Evolutionary conservation across 2,888 invertebrate species (phyloP).

Genomic region (Automeris io): DNA sequence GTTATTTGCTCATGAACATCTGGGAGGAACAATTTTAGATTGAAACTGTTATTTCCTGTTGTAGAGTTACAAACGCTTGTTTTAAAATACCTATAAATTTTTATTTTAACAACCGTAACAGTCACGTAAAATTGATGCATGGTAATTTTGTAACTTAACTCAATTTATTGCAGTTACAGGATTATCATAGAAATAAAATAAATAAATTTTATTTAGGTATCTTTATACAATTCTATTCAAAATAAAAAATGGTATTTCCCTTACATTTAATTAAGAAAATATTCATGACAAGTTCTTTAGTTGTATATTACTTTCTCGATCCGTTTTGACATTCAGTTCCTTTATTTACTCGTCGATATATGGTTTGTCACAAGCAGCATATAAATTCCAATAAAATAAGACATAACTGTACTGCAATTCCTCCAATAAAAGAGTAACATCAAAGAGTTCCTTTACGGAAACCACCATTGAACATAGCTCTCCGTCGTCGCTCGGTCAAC

Average conservation of each 20-base stretch:
- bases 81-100: too few relatives aligned
- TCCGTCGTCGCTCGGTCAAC: slow-evolving; percentile 6
- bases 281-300: too few relatives aligned
- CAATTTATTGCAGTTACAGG: too few relatives aligned
- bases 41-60: slow-evolving; percentile 50
- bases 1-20: slow-evolving; percentile 70
- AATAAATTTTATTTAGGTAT: too few relatives aligned
- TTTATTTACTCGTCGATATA: slow-evolving; percentile 40
- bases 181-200: too few relatives aligned
- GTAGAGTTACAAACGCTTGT: slow-evolving; percentile 40
- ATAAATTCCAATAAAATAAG: slow-evolving; percentile 54
- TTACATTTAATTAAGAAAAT: too few relatives aligned
- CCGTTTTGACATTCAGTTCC: not conserved
- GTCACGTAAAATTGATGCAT: too few relatives aligned
- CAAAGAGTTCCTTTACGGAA: slow-evolving; percentile 54
- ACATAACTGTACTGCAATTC: slow-evolving; percentile 51
- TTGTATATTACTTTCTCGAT: not conserved
- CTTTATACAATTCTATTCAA: too few relatives aligned
- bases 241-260: too few relatives aligned
- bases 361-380: slow-evolving; percentile 31
- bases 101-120: too few relatives aligned
- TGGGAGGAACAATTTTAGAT: slow-evolving; percentile 57
- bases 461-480: slow-evolving; percentile 36
- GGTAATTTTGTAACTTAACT: too few relatives aligned
- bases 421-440: slow-evolving; percentile 52